Base-by-base conservation (phyloP, 1,140 invertebrate genomes). In the Drosophila tropicalis region DNA sequence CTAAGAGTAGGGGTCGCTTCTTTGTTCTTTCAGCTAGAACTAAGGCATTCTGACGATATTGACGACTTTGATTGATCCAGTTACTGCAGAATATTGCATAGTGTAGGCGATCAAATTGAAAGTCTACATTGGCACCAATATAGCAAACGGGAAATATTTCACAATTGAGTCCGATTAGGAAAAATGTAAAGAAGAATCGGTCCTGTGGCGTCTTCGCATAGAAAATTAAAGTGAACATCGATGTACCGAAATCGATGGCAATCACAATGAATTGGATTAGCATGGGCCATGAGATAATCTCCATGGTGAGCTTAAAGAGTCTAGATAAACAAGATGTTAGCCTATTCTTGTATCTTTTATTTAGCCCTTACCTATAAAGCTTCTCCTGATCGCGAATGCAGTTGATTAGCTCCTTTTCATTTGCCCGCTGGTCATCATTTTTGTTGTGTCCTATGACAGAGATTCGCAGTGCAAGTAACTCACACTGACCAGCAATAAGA, bases 61-160 rank as follows among this genome's bases (percentile, higher is more conserved):
- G 17, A 0, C 41, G 25, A 10, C 69, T 90, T 36, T 91, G 90
- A 29, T 78, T 72, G 5, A 74, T 65, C 90, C 90, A 91, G 55
- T 91, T 91, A 63, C 90, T 85, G 41, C 57, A 61, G 25, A 79
- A 91, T 0, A 76, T 62, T 0, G 84, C 84, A 0, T 70, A 73
- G 39, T 78, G 83, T 10, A 91, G 39, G 0, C 60, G 22, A 2
- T 44, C 58, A 12, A 90, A 90, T 2, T 40, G 36, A 7, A 65
- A 39, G 34, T 81, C 72, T n/a, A 86, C 56, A 9, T 72, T n/a
- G 5, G 78, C 83, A 41, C 90, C 90, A 40, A 73, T 91, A 32
- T 81, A 90, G 36, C 90, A 91, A 0, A 76, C 32, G 0, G 86
- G 83, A 62, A 73, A 90, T 13, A 82, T 86, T 60, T 91, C 44